Evolutionary conservation across 2,888 invertebrate species (phyloP), one percentile per base, ranked within the genome.

Genomic region (Prosopocoilus inquinatus): DNA sequence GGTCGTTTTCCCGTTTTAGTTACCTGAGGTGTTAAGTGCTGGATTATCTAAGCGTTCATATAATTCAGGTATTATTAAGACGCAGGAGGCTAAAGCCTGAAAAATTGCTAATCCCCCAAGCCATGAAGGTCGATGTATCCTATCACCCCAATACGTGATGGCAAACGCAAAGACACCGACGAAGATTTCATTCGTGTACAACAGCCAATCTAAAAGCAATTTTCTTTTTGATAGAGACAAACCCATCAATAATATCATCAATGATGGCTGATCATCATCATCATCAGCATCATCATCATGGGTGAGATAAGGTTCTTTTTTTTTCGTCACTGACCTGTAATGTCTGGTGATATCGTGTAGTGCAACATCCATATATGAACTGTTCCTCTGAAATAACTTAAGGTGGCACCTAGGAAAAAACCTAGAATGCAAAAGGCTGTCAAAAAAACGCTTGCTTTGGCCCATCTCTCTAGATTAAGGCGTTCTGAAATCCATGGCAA

Each of bases 101-200:
- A 84, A 64, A 56, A 84, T 80, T 3, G 80, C 75, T 1, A 82
- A 70, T 2, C 78, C 80, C 44, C 84, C 83, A 7, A 84, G 72
- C 85, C 85, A 86, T 3, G 81, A 78, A 16, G 80, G 79, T 52
- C 83, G 78, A 67, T 85, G 84, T 35, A 81, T 78, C 67, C 78
- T 77, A 59, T 83, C 80, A 1, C 84, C 84, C 80, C 81, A 84
- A 64, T 83, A 83, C 5, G 84, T 79, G 11, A 84, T 71, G 1
- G 72, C 51, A 15, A 85, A 61, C 0, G 82, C 84, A 35, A 83
- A 73, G 3, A 82, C 16, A 2, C 82, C 80, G 58, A 81, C 81
- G 46, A 81, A 78, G 3, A 85, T 72, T 38, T 83, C 82, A 57
- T 82, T 80, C 45, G 77, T 72, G 3, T 81, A 78, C 28, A 84